Conservation (phyloP, 2,113 vertebrate genomes). For the Pachyramphus minor region DNA sequence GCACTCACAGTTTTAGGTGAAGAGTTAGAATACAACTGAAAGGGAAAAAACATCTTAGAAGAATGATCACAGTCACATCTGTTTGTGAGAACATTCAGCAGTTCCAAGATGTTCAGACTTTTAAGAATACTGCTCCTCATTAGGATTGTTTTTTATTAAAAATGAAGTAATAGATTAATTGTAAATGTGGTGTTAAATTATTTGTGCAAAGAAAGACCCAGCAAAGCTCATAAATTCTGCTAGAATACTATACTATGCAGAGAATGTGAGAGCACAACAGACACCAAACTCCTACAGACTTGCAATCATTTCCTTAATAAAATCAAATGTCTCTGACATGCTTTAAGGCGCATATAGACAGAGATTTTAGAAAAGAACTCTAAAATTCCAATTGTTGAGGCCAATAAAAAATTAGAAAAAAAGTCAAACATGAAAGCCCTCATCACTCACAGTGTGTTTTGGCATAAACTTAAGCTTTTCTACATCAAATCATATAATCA, state of each 20-base stretch:
- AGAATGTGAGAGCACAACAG: not conserved
- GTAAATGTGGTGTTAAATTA: not conserved
- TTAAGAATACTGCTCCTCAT: not conserved
- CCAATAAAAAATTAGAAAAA: not conserved
- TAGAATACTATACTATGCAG: not conserved
- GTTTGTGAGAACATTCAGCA: not conserved
- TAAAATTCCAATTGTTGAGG: not conserved
- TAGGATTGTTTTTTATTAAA: not conserved
- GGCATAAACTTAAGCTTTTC: not conserved
- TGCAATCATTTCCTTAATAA: not conserved
- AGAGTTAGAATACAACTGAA: not conserved
- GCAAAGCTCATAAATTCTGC: not conserved
- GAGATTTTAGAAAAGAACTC: not conserved
- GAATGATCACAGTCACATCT: not conserved
- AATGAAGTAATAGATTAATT: not conserved
- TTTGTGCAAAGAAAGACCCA: not conserved
- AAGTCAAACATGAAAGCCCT: not conserved
- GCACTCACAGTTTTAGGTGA: not conserved
- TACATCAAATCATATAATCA: not conserved
- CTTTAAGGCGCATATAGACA: not conserved
- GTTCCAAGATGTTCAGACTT: not conserved
- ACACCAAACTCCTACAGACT: not conserved
- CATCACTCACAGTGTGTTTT: not conserved
- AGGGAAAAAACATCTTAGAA: not conserved
- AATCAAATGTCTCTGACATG: not conserved